Evolutionary conservation across 1,140 invertebrate genomes (phyloP).

Genomic region (Psilanteris sp.): DNA sequence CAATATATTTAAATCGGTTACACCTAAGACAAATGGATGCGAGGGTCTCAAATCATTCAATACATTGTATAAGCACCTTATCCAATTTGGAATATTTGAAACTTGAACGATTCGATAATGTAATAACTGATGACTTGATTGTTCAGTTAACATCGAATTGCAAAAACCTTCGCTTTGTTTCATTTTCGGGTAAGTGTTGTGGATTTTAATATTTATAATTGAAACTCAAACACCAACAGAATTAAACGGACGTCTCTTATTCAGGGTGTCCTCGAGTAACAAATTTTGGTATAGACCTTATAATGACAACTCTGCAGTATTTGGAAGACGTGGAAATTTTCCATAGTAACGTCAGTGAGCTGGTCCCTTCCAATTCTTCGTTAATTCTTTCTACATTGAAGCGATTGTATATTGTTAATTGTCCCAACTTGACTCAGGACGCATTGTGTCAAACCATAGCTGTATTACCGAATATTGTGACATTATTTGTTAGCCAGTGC

Average conservation of each 20-base stretch:
- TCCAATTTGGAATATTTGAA: slow-evolving; percentile 56
- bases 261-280: slow-evolving; percentile 42
- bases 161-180: slow-evolving; percentile 38
- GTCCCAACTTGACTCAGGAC: slow-evolving; percentile 46
- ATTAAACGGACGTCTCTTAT: too few species aligned
- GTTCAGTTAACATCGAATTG: slow-evolving; percentile 22
- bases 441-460: slow-evolving; percentile 37
- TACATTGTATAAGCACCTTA: slow-evolving; percentile 32
- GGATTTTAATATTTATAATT: background rate
- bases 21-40: slow-evolving; percentile 50
- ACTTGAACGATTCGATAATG: slow-evolving; percentile 52
- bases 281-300: slow-evolving; percentile 20
- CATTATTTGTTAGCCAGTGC: slow-evolving; percentile 43
- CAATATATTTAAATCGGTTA: slow-evolving; percentile 48
- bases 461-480: slow-evolving; percentile 32
- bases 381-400: slow-evolving; percentile 20
- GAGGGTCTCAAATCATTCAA: slow-evolving; percentile 25
- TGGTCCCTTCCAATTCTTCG: slow-evolving; percentile 2
- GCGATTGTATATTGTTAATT: slow-evolving; percentile 51
- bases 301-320: slow-evolving; percentile 3
- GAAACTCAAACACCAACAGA: too few species aligned
- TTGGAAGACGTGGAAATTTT: slow-evolving; percentile 59
- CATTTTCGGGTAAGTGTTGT: slow-evolving; percentile 56
- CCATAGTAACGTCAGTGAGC: slow-evolving; percentile 37
- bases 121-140: slow-evolving; percentile 44